Evolutionary conservation across 2,113 vertebrate species (phyloP), one percentile per base, ranked within the genome.

Genomic region (Urocynchramus pylzowi): DNA sequence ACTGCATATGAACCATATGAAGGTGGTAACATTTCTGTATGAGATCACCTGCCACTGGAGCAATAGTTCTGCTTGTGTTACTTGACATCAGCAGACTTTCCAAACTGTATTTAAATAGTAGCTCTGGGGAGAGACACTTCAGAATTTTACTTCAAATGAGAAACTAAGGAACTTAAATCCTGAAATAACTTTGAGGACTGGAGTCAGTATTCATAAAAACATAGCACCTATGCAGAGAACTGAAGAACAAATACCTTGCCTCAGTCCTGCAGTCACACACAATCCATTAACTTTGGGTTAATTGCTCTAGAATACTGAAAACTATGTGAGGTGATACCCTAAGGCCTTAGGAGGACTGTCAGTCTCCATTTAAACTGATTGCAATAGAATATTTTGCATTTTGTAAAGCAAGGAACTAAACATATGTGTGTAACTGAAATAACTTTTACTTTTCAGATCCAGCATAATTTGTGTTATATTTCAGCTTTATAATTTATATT

Each of bases 1-100:
- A 9, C 16, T 52, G 47, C 0, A 0, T 59, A 13, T 33, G 37
- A 6, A 2, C 47, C 27, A 44, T 10, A 10, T 56, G 70, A 47
- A 74, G 64, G 27, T 69, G 24, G 6, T 73, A 65, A 65, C 74
- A 73, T 87, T 11, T 81, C 50, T 19, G 16, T 30, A 37, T 59
- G 35, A 64, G 13, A 60, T 91, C 16, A 57, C 13, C 31, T 61
- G 4, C 59, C 13, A 23, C 54, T 70, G 50, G 50, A 81, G 39
- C 45, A 84, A 5, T 54, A 84, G 31, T 59, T 86, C 60, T 83
- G 27, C 53, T 21, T 81, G 5, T 73, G 61, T 79, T 56, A 39
- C 17, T 31, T 77, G 59, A 65, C 45, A 74, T 41, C 21, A 86
- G 59, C 23, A 93, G 78, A 37, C 20, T 56, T 74, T 30, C 44